Percentiles rank a stretch among this genome's conserved stretches.
Conservation (phyloP, 2,797 vertebrate genomes). For the Chaetophractus vellerosus region DNA sequence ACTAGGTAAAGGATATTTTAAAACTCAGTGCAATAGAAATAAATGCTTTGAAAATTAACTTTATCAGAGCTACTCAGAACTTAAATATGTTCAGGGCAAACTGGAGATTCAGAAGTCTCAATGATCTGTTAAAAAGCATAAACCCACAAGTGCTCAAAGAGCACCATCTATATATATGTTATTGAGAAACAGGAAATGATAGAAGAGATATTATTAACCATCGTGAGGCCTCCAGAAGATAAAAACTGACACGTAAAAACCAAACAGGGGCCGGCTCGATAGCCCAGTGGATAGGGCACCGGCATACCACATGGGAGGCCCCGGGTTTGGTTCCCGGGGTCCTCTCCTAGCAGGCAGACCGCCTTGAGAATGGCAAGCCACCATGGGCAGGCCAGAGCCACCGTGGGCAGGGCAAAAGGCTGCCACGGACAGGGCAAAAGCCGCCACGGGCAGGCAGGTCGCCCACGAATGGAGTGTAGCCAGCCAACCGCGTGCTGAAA, state of each 20-base stretch:
- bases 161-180: conserved; percentile 29
- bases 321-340: no score
- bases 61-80: conserved; percentile 61
- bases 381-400: no score
- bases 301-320: no score
- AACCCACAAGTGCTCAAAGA: conserved; percentile 60
- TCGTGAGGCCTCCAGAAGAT: neutral
- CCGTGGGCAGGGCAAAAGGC: no score
- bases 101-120: neutral
- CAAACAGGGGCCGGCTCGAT: no score
- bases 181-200: conserved; percentile 54
- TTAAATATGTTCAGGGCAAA: conserved; percentile 23
- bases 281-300: no score
- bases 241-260: neutral
- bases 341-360: no score
- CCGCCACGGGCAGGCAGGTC: no score
- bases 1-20: neutral
- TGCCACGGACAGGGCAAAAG: no score
- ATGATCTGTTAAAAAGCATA: conserved; percentile 43
- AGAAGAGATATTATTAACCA: neutral
- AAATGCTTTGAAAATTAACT: conserved; percentile 53
- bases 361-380: no score
- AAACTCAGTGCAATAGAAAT: neutral
- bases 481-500: no score
- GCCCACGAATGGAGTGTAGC: no score